A percentile compares a stretch with the other conserved stretches of the same genome.
Evolutionary conservation across 2,113 vertebrate species (phyloP).

Genomic region (Carettochelys insculpta): DNA sequence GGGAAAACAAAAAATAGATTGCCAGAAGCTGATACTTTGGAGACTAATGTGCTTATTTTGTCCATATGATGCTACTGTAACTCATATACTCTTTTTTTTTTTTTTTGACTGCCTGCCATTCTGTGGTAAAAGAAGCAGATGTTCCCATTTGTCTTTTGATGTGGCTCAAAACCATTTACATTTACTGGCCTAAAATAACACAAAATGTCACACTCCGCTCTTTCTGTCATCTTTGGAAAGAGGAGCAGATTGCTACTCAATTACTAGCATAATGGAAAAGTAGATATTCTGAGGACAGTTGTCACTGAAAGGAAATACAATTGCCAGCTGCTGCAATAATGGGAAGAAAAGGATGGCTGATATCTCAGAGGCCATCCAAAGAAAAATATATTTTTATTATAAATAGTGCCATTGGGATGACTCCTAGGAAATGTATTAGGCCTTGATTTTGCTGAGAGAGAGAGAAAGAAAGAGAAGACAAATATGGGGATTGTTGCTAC

Average conservation of each 20-base stretch:
- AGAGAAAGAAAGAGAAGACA: background rate
- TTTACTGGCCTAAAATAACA: constrained; percentile 61
- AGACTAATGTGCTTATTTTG: constrained; percentile 36
- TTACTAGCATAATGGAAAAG: constrained; percentile 43
- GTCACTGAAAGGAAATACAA: constrained; percentile 42
- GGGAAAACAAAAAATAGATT: constrained; percentile 31
- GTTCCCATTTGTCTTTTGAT: constrained; percentile 67
- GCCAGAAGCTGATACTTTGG: constrained; percentile 20
- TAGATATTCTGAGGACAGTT: constrained; percentile 30
- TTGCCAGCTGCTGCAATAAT: background rate
- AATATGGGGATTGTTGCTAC: background rate
- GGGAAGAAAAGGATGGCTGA: constrained; percentile 23
- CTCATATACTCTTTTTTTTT: background rate
- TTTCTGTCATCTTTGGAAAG: constrained; percentile 45
- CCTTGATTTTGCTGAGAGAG: constrained; percentile 3
- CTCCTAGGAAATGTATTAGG: background rate
- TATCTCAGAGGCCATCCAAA: constrained; percentile 5
- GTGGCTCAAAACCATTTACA: constrained; percentile 65
- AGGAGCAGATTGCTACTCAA: constrained; percentile 49
- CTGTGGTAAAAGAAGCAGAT: constrained; percentile 61
- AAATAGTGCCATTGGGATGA: constrained; percentile 14
- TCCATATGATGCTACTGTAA: background rate
- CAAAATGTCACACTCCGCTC: background rate
- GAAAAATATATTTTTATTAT: constrained; percentile 47
- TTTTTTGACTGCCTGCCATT: constrained; percentile 26